These are phyloP conservation scores for Corynorhinus townsendii DNA, from an alignment of 2,113 vertebrate species.

Conservation along the genomic window DNA sequence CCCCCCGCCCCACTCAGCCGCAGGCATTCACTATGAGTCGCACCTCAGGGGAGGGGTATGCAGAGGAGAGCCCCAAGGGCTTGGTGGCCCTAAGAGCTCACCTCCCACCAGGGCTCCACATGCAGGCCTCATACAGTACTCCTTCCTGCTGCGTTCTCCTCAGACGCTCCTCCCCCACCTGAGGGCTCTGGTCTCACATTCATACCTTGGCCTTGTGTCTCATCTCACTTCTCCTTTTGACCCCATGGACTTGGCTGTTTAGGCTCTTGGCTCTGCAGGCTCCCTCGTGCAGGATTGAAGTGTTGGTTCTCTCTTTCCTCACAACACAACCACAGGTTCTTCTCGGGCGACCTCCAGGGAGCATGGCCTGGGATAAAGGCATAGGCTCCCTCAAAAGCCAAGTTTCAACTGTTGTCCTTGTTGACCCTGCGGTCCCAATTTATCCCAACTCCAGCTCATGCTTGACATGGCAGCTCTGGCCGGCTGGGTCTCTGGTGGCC, in stretches of 20 bases:
- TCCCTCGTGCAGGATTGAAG: neutral
- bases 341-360: neutral
- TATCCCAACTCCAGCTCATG: neutral
- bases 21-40: neutral
- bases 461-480: neutral
- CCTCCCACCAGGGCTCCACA: neutral
- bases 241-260: neutral
- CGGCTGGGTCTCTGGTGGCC: neutral
- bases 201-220: neutral
- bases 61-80: neutral
- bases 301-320: neutral
- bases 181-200: neutral
- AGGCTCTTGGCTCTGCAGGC: neutral
- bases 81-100: neutral
- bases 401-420: neutral
- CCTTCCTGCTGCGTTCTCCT: neutral
- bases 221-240: neutral
- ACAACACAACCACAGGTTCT: neutral
- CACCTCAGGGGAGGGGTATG: neutral
- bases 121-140: neutral
- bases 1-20: too few relatives aligned
- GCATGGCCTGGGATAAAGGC: neutral
- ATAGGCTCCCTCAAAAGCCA: neutral
- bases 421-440: neutral
- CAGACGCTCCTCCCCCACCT: neutral